Evolutionary conservation across 2,113 vertebrate species (phyloP).

Genomic region (Gopherus flavomarginatus): DNA sequence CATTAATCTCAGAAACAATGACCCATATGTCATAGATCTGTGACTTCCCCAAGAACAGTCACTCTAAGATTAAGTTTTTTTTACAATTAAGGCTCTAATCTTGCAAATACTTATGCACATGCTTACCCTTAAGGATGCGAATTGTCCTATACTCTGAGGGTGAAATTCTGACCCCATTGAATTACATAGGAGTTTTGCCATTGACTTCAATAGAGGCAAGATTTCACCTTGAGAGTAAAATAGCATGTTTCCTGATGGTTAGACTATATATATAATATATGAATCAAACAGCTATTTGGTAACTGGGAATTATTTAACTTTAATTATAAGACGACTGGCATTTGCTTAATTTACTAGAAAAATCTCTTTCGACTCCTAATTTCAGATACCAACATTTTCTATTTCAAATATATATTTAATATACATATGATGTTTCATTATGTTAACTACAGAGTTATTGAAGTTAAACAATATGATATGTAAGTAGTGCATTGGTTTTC

Average conservation of each 20-base stretch:
- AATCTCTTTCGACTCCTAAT: not conserved
- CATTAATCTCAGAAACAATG: not conserved
- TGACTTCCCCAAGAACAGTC: not conserved
- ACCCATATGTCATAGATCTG: not conserved
- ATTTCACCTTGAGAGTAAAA: constrained; percentile 4
- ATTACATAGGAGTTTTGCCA: not conserved
- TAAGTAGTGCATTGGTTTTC: constrained; percentile 4
- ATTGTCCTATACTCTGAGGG: not conserved
- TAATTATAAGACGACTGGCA: not conserved
- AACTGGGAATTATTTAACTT: constrained; percentile 44
- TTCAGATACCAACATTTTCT: constrained; percentile 37
- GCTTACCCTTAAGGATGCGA: constrained; percentile 16
- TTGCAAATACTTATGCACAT: not conserved
- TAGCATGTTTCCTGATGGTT: constrained; percentile 6
- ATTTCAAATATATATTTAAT: constrained; percentile 40
- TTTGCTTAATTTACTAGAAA: constrained; percentile 21
- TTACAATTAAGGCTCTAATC: not conserved
- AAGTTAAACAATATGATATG: constrained; percentile 26
- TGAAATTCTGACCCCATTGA: not conserved
- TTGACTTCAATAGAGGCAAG: not conserved
- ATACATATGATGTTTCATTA: constrained; percentile 24
- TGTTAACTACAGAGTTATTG: not conserved
- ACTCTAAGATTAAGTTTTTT: not conserved
- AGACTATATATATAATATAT: not conserved
- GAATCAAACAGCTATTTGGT: constrained; percentile 17